Evolutionary conservation across 23 tunicate species (phyloP).

Genomic region (Pegea sp.): DNA sequence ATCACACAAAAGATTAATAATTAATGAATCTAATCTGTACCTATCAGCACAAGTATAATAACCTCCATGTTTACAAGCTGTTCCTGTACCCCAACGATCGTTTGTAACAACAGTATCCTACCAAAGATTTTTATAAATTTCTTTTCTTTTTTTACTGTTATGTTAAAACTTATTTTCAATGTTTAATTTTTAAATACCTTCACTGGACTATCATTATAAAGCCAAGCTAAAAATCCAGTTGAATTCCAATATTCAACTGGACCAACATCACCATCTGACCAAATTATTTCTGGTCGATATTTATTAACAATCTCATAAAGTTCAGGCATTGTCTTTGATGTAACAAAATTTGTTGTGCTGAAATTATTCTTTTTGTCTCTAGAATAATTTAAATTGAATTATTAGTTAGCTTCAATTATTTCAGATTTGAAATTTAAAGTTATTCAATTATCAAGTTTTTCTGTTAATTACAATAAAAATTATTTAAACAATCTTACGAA

Average conservation of each 20-base stretch:
- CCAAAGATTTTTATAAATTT: too few relatives aligned
- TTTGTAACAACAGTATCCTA: slow-evolving; percentile 56
- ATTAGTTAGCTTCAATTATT: too few relatives aligned
- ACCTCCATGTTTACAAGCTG: slow-evolving; percentile 55
- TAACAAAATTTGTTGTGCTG: slow-evolving; percentile 15
- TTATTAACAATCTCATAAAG: slow-evolving; percentile 63
- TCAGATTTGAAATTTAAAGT: too few relatives aligned
- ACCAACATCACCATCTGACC: slow-evolving; percentile 85
- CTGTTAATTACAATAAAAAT: too few relatives aligned
- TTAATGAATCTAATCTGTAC: too few relatives aligned
- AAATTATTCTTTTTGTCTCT: slow-evolving; percentile 64
- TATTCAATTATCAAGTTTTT: too few relatives aligned
- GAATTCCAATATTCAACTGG: slow-evolving; percentile 32
- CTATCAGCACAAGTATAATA: slow-evolving; percentile 41
- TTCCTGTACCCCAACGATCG: slow-evolving; percentile 57
- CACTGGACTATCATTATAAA: slow-evolving; percentile 79
- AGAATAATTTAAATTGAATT: too few relatives aligned
- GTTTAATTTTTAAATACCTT: too few relatives aligned
- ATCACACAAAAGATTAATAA: too few relatives aligned
- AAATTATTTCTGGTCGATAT: slow-evolving; percentile 73
- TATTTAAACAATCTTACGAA: too few relatives aligned
- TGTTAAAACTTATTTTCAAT: too few relatives aligned
- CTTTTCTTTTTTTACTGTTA: too few relatives aligned
- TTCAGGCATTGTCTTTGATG: slow-evolving; percentile 51
- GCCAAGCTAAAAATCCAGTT: slow-evolving; percentile 73